Base-by-base conservation (phyloP, 2,888 invertebrate species). In the Eristalis intricaria region DNA sequence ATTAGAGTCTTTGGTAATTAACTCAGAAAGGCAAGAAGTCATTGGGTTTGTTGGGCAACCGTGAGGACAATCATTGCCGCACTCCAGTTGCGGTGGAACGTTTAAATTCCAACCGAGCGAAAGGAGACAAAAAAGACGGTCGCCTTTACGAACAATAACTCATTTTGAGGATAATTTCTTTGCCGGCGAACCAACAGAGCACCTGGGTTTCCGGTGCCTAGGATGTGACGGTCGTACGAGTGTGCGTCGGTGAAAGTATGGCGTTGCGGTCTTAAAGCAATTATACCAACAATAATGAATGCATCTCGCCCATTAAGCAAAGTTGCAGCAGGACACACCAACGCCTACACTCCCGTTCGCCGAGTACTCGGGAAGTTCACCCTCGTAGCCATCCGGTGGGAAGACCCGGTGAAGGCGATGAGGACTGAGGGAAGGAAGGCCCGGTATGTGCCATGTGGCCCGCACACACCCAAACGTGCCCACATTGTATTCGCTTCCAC, bases 221-320 rank as follows among this genome's bases (percentile, higher is more conserved):
- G 38, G 38, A 13, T 38, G 38, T 13, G 13, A 38, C 3, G 2
- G 13, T 38, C 2, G 35, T 50, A n/a, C 7, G 50, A 2, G 19
- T 50, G 50, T 50, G 50, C 50, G 19, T 19, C 19, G 5, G 50
- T 43, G 43, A 15, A 43, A 43, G 4, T n/a, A n/a, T 13, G 23
- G 22, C n/a, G 29, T 29, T 29, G 75, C 65, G 69, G 32, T 32
- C 29, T 29, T n/a, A 58, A 69, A 74, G 78, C 66, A 83, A 83
- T 83, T 78, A 74, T 61, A 63, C 58, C 78, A 74, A 74, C 79
- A 84, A 83, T 69, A 78, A 74, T 84, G 69, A 79, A 79, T 84
- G 74, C 84, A 74, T 1, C 73, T 58, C 79, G 74, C 60, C 58
- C 63, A 78, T 40, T 50, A 50, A 38, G 2, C 38, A 13, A 13